Evolutionary conservation across 2,113 vertebrate genomes (phyloP).

Genomic region (Phylloscopus whistleri): DNA sequence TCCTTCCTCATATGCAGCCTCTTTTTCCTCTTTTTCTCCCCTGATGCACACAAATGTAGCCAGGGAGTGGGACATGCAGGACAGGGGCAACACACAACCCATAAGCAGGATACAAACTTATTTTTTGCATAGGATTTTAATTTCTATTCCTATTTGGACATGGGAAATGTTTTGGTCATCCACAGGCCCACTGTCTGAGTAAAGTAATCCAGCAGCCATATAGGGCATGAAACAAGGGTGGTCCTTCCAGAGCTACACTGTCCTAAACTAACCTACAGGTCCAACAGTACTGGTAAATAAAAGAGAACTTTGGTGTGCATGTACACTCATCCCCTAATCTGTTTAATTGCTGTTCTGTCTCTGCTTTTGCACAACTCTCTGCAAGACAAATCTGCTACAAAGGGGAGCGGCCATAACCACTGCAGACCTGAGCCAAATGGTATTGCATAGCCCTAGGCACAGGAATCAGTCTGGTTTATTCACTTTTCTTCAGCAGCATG

Average conservation of each 20-base stretch:
- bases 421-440: background rate
- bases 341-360: background rate
- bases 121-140: background rate
- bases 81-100: background rate
- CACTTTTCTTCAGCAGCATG: background rate
- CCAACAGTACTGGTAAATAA: background rate
- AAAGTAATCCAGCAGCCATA: background rate
- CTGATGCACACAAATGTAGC: background rate
- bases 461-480: background rate
- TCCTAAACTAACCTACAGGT: background rate
- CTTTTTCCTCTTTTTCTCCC: background rate
- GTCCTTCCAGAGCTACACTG: background rate
- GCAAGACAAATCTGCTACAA: background rate
- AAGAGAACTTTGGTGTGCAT: background rate
- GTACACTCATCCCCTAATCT: background rate
- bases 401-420: background rate
- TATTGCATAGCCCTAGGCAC: background rate
- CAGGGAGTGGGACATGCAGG: rapidly evolving
- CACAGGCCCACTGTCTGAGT: background rate
- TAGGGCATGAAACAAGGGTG: background rate
- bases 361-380: background rate
- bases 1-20: background rate
- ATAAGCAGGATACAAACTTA: background rate
- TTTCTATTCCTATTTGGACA: background rate
- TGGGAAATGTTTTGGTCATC: background rate